A percentile compares a stretch with the other conserved stretches of the same genome.
Evolutionary conservation across 1,140 invertebrate species (phyloP).

Genomic region (Pseudomyrmex sp.): DNA sequence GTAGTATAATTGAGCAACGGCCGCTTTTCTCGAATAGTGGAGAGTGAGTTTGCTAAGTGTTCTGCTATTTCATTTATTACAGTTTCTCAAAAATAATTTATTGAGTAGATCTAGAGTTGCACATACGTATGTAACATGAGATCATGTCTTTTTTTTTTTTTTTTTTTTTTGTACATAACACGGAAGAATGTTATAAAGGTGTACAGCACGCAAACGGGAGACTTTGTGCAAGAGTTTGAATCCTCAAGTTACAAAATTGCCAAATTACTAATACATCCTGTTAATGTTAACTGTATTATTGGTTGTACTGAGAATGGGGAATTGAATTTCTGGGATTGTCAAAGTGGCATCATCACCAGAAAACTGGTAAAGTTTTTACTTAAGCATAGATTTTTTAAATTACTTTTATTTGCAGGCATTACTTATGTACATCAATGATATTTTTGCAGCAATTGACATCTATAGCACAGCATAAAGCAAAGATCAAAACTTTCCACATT

Average conservation of each 20-base stretch:
- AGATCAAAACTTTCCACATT: slow-evolving; percentile 82
- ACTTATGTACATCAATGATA: background rate
- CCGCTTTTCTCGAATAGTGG: slow-evolving; percentile 88
- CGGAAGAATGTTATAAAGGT: slow-evolving; percentile 86
- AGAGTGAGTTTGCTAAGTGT: slow-evolving; percentile 85
- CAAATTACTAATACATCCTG: slow-evolving; percentile 83
- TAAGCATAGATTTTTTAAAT: slow-evolving; percentile 54
- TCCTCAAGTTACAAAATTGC: slow-evolving; percentile 83
- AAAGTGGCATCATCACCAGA: slow-evolving; percentile 83
- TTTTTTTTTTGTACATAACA: slow-evolving; percentile 85
- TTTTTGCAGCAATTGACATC: slow-evolving; percentile 76
- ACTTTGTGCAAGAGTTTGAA: slow-evolving; percentile 85
- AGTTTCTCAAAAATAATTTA: slow-evolving; percentile 12
- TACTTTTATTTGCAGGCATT: slow-evolving; percentile 2
- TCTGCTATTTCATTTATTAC: background rate
- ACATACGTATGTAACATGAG: background rate
- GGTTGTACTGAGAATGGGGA: slow-evolving; percentile 86
- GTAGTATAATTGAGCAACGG: slow-evolving; percentile 87
- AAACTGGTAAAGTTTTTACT: slow-evolving; percentile 80
- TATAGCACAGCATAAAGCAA: slow-evolving; percentile 64
- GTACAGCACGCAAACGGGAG: slow-evolving; percentile 87
- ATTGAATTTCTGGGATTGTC: slow-evolving; percentile 86
- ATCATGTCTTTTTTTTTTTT: slow-evolving; percentile 12
- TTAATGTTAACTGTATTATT: slow-evolving; percentile 83
- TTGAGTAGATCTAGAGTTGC: background rate